Percentiles rank a stretch among this genome's conserved stretches.
Evolutionary conservation across 1,140 invertebrate genomes (phyloP).

Genomic region (Heliconius hewitsoni): DNA sequence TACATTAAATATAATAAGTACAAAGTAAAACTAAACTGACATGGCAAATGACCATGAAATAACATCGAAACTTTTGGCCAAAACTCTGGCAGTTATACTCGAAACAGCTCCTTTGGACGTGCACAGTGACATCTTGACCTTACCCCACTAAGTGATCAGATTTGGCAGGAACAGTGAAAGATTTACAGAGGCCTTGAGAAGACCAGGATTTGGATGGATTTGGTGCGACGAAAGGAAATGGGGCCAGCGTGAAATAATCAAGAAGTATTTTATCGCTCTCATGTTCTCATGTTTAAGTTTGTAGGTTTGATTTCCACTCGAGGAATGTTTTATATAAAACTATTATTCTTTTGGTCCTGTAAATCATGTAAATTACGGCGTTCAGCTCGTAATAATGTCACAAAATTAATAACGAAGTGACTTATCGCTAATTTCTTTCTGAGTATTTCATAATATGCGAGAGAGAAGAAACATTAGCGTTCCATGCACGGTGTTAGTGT

Average conservation of each 20-base stretch:
- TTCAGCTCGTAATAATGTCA: no score
- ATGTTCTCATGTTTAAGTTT: no score
- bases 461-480: no score
- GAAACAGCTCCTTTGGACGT: slow-evolving; percentile 1
- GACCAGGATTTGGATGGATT: neutral
- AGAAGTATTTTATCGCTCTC: no score
- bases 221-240: neutral
- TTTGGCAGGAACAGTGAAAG: neutral
- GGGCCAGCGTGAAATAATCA: neutral
- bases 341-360: no score
- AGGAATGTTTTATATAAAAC: no score
- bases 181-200: neutral
- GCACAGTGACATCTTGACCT: neutral
- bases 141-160: neutral
- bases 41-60: neutral
- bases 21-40: neutral
- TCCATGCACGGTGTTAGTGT: neutral
- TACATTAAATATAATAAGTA: neutral
- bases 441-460: no score
- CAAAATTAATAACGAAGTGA: no score
- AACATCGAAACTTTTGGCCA: neutral
- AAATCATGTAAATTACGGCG: no score
- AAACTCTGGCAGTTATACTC: neutral
- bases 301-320: no score
- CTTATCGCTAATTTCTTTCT: no score